These are phyloP conservation scores for Spinus pinus DNA, from an alignment of 2,797 vertebrate species.

Conservation along the genomic window DNA sequence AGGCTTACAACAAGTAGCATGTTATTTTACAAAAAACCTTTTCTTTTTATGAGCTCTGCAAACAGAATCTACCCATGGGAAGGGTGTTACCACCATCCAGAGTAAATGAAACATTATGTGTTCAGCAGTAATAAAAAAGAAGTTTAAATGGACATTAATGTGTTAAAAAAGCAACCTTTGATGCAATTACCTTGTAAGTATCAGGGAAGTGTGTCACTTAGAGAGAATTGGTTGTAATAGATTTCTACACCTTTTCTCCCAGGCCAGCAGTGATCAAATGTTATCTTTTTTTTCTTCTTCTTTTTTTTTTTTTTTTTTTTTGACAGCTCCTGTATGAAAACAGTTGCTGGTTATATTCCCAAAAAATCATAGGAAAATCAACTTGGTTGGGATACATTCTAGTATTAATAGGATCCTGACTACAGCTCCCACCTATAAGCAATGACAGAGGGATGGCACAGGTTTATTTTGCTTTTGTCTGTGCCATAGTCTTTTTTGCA, in stretches of 20 bases:
- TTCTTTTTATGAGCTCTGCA: not conserved
- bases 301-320: not conserved
- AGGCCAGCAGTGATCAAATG: not conserved
- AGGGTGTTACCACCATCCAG: not conserved
- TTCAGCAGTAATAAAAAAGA: not conserved
- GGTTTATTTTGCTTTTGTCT: not conserved
- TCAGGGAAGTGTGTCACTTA: not conserved
- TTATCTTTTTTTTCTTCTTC: not conserved
- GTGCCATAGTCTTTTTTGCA: not conserved
- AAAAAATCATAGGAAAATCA: not conserved
- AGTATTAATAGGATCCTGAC: not conserved
- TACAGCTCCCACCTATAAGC: not conserved
- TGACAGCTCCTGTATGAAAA: not conserved
- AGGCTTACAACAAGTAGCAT: accelerated
- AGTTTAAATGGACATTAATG: not conserved
- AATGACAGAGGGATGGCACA: not conserved
- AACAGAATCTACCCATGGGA: not conserved
- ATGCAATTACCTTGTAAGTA: not conserved
- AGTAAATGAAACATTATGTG: not conserved
- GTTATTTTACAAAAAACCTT: not conserved
- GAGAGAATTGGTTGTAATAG: not conserved
- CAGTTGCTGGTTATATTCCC: not conserved
- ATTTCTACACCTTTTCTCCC: not conserved
- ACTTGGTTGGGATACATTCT: not conserved
- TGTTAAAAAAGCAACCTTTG: not conserved